Evolutionary conservation across 1,140 invertebrate genomes (phyloP).

Genomic region (Scaptodrosophila lebanonensis): DNA sequence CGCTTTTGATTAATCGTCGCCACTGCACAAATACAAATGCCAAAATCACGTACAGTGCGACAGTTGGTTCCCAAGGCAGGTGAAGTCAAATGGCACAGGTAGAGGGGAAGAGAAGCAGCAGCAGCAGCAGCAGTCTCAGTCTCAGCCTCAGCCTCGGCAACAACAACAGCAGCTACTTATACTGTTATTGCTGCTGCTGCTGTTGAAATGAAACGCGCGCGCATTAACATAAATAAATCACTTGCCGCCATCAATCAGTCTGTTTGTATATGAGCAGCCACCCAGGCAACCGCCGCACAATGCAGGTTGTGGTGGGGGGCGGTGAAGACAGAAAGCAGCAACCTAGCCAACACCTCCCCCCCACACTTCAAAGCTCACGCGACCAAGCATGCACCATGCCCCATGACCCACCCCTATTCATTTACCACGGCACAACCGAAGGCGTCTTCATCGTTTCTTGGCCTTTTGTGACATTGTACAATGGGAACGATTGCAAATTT

Average conservation of each 20-base stretch:
- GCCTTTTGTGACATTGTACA: no score
- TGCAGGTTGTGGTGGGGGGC: no score
- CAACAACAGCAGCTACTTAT: conserved; percentile 36
- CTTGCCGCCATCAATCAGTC: conserved; percentile 69
- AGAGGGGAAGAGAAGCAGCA: no score
- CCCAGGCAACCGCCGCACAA: conserved; percentile 31
- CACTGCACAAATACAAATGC: conserved; percentile 9
- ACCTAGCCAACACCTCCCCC: not conserved
- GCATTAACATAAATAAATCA: conserved; percentile 72
- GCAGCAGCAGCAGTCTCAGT: no score
- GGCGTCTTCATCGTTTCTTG: no score
- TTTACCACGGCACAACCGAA: no score
- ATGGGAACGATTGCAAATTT: no score
- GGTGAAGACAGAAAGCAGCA: conserved; percentile 1
- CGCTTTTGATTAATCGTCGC: conserved; percentile 59
- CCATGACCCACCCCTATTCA: no score
- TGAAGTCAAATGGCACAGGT: conserved; percentile 10
- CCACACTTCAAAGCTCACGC: no score
- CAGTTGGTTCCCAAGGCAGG: conserved; percentile 45
- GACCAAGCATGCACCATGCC: no score
- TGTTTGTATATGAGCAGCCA: conserved; percentile 60
- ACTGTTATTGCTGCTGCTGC: conserved; percentile 2
- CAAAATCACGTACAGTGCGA: conserved; percentile 64
- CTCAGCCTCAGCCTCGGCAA: no score
- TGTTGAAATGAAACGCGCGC: conserved; percentile 10